A percentile compares a stretch with the other conserved stretches of the same genome.
phyloP scores from a whole-genome alignment of 2,113 vertebrate genomes.

The Poecilia latipinna region DNA sequence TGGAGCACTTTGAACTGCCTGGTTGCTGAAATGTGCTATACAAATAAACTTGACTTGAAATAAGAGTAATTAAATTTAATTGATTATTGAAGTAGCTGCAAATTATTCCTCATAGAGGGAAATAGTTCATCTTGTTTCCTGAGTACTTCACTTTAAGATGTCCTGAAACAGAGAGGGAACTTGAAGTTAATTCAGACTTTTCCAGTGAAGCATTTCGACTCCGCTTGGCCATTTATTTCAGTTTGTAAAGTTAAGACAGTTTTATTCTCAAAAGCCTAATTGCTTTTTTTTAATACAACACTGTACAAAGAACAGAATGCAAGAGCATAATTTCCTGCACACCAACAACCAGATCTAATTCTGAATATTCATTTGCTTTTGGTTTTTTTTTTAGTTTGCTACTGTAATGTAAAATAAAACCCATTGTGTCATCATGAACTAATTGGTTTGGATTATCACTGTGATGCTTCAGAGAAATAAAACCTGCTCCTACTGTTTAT shows the following conservation, averaged over 20 bases:
- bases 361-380: not conserved
- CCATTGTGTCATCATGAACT: constrained; percentile 23
- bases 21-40: no score
- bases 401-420: constrained; percentile 33
- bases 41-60: no score
- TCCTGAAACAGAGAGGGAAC: not conserved
- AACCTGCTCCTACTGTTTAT: constrained; percentile 20
- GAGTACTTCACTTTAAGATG: not conserved
- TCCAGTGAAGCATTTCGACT: not conserved
- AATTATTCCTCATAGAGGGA: not conserved
- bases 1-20: not conserved
- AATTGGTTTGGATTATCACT: constrained; percentile 60
- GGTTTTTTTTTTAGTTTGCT: not conserved
- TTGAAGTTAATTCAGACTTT: not conserved
- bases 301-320: no score
- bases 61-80: not conserved
- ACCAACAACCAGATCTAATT: not conserved
- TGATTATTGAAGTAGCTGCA: not conserved
- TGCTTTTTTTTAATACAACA: no score
- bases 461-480: constrained; percentile 47
- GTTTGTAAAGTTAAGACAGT: no score
- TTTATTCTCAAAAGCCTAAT: no score
- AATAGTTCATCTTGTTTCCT: not conserved
- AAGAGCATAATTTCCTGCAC: not conserved
- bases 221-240: no score